Base-by-base conservation (phyloP, 1,140 invertebrate species). In the Dryas iulia region DNA sequence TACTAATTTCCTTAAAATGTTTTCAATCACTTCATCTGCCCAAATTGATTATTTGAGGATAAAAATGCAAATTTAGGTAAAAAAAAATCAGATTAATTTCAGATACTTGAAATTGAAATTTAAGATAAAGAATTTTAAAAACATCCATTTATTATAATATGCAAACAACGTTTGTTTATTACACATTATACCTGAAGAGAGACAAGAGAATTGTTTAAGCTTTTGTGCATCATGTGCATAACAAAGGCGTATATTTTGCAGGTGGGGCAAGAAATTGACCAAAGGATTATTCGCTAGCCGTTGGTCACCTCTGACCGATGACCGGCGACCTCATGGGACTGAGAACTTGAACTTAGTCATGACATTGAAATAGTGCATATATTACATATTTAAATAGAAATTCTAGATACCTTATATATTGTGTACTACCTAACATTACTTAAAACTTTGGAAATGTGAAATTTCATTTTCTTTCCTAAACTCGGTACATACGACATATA, bases 291-390 rank as follows among this genome's bases (percentile, higher is more conserved):
- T 80, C 63, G 81, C 78, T 68, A 72, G 76, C 85, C 85, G 89
- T 91, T 91, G 86, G 87, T 87, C 89, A 91, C 89, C 89, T 82
- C 76, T 82, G 81, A 79, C 81, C 81, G 69, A 12, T 82, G 74
- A 71, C 79, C 77, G 70, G 62, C 80, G 80, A 82, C 81, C 80
- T 73, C 81, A 73, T 82, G 78, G 67, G 78, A 83, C 77, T 74
- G 72, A 72, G 71, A 78, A 78, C 76, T 81, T 78, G 76, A 78
- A 78, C 76, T 72, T 70, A 66, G 61, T 68, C 71, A 63, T 78
- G 78, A 81, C 76, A 81, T 72, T 81, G 71, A 72, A 74, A 71
- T n/a, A n/a, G n/a, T n/a, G n/a, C n/a, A n/a, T 65, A 69, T 69
- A 10, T 21, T 47, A 12, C 14, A 8, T 6, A 10, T 18, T 14